Base-by-base conservation (phyloP, 2,888 invertebrate genomes). In the Furcula furcula region DNA sequence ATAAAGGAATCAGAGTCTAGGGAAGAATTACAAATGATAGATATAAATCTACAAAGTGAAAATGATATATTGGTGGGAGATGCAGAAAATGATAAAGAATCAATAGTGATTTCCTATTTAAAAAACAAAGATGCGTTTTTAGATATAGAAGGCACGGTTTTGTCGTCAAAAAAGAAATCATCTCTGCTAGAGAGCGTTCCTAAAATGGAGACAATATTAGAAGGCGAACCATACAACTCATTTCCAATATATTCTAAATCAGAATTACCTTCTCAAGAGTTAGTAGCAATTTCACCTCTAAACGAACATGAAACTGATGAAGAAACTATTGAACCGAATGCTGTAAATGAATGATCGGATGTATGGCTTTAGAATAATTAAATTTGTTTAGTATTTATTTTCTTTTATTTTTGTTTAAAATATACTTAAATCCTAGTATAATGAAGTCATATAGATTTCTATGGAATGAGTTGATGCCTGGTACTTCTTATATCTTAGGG, bases 131-230 rank as follows among this genome's bases (percentile, higher is more conserved):
- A 70, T 19, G 25, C 40, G 16, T 34, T 62, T 30, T 11, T 58
- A 14, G 60, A 69, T 15, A 33, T 55, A 6, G 66, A 73, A 40
- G 60, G 59, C 33, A 46, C 56, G 20, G 37, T 66, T 22, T 25
- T 64, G 25, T 57, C 62, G 1, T 53, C 51, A 6, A 76, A 66
- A 54, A 81, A 68, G 50, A 76, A 67, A 44, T 53, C 64, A 3
- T 73, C 76, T 2, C 37, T 80, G 10, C 41, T 80, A 29, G 62
- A 70, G 34, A 70, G 65, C 48, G 62, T 80, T 6, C 64, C 74
- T 2, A 80, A 71, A 67, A 69, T 81, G 72, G 74, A 81, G 54
- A 77, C 80, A 4, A 80, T 79, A 30, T 32, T 58, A 22, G 80
- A 81, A 60, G 65, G 64, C 20, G 65, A 74, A 58, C 64, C 61